These are phyloP conservation scores for Macquaria ambigua DNA, from an alignment of 2,113 vertebrate genomes.

Conservation along the genomic window DNA sequence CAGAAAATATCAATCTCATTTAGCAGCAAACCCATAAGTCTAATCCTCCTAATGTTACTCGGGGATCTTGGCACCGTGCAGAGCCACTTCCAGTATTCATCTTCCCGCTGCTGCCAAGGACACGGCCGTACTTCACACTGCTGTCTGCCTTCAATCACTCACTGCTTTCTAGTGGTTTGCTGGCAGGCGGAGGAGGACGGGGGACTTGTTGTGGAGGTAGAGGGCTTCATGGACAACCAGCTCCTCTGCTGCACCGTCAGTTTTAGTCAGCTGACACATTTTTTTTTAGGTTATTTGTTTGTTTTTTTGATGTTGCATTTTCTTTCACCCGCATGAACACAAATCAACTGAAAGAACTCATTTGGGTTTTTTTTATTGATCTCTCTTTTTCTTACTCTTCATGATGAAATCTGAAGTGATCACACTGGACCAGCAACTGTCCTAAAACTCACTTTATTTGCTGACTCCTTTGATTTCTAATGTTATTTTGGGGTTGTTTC, in stretches of 20 bases:
- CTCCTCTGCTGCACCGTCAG: not conserved
- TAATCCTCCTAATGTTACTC: conserved; percentile 55
- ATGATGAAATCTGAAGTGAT: not conserved
- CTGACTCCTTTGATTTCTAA: not conserved
- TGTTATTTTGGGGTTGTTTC: not conserved
- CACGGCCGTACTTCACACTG: conserved; percentile 44
- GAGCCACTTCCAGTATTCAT: conserved; percentile 61
- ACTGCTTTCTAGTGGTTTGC: not conserved
- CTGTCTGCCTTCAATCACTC: conserved; percentile 51
- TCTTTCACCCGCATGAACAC: not conserved
- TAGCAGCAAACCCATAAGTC: conserved; percentile 42
- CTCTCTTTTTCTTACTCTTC: not conserved
- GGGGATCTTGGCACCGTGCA: conserved; percentile 30
- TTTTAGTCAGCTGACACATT: not conserved
- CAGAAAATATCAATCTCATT: conserved; percentile 53
- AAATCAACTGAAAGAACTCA: not conserved
- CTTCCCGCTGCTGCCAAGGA: conserved; percentile 57
- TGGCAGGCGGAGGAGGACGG: conserved; percentile 10
- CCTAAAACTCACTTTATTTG: not conserved
- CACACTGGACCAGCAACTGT: not conserved
- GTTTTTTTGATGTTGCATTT: not conserved
- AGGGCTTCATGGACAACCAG: not conserved
- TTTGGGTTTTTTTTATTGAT: not conserved
- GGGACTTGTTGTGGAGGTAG: conserved; percentile 8
- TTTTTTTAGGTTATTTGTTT: not conserved